Base-by-base conservation (phyloP, 2,797 vertebrate species). In the Galago senegalensis region DNA sequence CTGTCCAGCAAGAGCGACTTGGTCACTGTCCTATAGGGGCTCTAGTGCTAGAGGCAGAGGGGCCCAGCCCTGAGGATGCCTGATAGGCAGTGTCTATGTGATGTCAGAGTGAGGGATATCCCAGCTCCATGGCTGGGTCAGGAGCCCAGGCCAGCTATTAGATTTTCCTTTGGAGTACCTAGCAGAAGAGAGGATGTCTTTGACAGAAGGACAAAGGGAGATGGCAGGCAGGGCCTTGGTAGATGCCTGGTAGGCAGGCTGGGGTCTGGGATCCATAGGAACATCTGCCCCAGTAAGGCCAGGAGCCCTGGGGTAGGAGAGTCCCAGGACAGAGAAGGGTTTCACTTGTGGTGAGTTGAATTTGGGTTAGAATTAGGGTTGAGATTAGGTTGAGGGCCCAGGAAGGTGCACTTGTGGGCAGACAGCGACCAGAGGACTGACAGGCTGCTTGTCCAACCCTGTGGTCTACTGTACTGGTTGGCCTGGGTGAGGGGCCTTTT, bases 1-100 rank as follows among this genome's bases (percentile, higher is more conserved):
- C 21, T 0, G 2, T 21, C 46, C 0, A 3, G 37, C 5, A 14
- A 37, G 18, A 75, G 14, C 8, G 31, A 5, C 23, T 6, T 31
- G 72, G 46, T 46, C 34, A 8, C 21, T 3, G 18, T 37, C 46
- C 37, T 37, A 23, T 3, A 25, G 85, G 53, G 31, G 27, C 67
- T 53, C 43, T 56, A 60, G 11, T 6, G 67, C 6, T 37, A 7
- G 14, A 49, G 25, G 18, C 40, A 9, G 25, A n/a, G 34, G 75
- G 77, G 27, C 1, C 20, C 1, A 3, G 73, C 25, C 1, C 43
- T 4, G 23, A 27, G 49, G 34, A 27, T 2, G 7, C 34, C 85
- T 65, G 37, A 2, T 0, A n/a, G 37, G 29, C n/a, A 76, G 10
- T 0, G 29, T 37, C 13, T 16, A 0, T 40, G 34, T 46, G 61